phyloP scores from a whole-genome alignment of 2,888 invertebrate species.

The Archaeoteleia sp. region DNA sequence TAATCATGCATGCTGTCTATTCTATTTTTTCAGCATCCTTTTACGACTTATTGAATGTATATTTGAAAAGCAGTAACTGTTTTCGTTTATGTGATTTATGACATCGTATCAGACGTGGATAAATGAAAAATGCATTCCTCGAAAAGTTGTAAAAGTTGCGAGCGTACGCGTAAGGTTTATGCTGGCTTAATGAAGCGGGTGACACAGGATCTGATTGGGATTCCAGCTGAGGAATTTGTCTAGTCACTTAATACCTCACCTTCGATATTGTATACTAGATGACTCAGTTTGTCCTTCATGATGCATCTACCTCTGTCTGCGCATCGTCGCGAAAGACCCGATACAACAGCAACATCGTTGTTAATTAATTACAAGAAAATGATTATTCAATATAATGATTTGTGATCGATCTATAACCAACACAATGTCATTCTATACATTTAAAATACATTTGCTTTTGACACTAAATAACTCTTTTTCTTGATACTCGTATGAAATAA shows the following conservation, averaged over 20 bases:
- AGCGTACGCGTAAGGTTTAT: conserved; percentile 23
- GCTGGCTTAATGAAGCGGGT: conserved; percentile 67
- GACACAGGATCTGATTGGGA: conserved; percentile 69
- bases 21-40: too few relatives aligned
- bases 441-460: too few relatives aligned
- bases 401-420: too few relatives aligned
- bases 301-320: conserved; percentile 40
- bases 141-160: conserved; percentile 33
- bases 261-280: conserved; percentile 34
- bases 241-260: conserved; percentile 41
- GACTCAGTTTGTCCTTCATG: conserved; percentile 47
- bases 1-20: too few relatives aligned
- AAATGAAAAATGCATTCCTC: conserved; percentile 27
- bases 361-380: conserved; percentile 25
- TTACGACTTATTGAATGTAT: background rate
- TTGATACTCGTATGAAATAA: too few relatives aligned
- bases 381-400: conserved; percentile 11
- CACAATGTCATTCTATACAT: too few relatives aligned
- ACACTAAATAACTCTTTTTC: too few relatives aligned
- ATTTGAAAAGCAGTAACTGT: conserved; percentile 1
- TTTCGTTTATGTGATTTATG: conserved; percentile 22
- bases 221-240: conserved; percentile 46
- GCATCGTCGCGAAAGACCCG: conserved; percentile 9
- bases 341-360: conserved; percentile 12
- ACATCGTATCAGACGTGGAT: conserved; percentile 8